Conservation (phyloP, 2,113 vertebrate genomes). For the Proteles cristata region DNA sequence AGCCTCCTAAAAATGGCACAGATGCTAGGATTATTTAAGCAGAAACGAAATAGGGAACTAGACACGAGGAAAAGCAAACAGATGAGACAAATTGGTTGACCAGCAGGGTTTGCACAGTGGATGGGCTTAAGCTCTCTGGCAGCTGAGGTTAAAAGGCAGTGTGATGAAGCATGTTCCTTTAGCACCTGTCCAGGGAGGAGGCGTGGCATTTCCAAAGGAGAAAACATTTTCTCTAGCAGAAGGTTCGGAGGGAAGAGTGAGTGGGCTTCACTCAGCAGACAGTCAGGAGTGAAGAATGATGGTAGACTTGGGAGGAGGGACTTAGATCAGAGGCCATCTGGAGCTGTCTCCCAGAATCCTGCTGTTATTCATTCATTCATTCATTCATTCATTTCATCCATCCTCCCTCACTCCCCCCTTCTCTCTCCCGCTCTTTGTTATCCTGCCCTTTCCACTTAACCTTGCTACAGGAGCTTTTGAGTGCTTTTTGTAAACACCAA, state of each 20-base stretch:
- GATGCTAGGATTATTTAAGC: constrained; percentile 50
- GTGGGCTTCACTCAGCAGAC: constrained; percentile 50
- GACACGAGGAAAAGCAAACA: neutral
- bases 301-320: constrained; percentile 4
- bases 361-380: neutral
- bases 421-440: neutral
- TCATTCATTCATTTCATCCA: neutral
- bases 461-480: constrained; percentile 34
- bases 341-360: constrained; percentile 50
- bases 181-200: constrained; percentile 34
- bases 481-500: constrained; percentile 42
- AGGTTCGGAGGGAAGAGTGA: constrained; percentile 46
- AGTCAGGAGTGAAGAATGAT: constrained; percentile 32
- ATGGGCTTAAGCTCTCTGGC: constrained; percentile 34
- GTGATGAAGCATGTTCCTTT: neutral
- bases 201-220: constrained; percentile 43
- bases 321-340: constrained; percentile 48
- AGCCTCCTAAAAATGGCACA: constrained; percentile 58
- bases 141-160: neutral
- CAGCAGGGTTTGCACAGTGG: neutral
- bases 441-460: constrained; percentile 15
- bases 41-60: constrained; percentile 50
- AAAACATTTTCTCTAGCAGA: constrained; percentile 48
- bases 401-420: neutral
- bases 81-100: constrained; percentile 37